Percentiles rank a stretch among this genome's conserved stretches.
Evolutionary conservation across 2,113 vertebrate genomes (phyloP).

Genomic region (Brachypteracias leptosomus): DNA sequence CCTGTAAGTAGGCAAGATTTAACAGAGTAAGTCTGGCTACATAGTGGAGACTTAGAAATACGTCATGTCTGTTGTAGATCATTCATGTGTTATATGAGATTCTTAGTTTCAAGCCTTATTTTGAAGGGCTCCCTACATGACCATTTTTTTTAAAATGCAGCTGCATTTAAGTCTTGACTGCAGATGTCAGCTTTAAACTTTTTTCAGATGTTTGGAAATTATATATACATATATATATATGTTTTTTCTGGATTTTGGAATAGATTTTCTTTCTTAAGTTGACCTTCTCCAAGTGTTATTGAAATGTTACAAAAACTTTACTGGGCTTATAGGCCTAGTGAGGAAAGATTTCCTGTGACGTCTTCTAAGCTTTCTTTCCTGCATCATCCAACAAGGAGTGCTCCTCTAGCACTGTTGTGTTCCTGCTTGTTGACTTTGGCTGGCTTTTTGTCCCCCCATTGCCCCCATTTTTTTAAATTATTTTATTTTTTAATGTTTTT

Average conservation of each 20-base stretch:
- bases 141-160: not conserved
- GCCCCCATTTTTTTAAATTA: not conserved
- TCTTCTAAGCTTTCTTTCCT: not conserved
- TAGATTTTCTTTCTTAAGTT: not conserved
- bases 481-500: no score
- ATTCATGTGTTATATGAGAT: not conserved
- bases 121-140: not conserved
- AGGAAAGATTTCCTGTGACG: not conserved
- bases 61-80: not conserved
- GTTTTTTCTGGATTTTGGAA: not conserved
- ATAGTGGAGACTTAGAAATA: not conserved
- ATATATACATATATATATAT: not conserved
- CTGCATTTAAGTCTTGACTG: not conserved
- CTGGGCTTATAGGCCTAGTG: not conserved
- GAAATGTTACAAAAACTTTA: not conserved
- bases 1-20: not conserved
- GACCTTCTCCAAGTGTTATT: not conserved
- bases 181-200: not conserved
- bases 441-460: not conserved
- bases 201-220: not conserved
- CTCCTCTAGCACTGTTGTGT: not conserved
- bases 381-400: not conserved
- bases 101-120: not conserved
- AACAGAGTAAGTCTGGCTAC: not conserved
- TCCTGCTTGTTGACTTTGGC: not conserved